Evolutionary conservation across 1,140 invertebrate species (phyloP), one percentile per base, ranked within the genome.

Genomic region (Drosophila subobscura): DNA sequence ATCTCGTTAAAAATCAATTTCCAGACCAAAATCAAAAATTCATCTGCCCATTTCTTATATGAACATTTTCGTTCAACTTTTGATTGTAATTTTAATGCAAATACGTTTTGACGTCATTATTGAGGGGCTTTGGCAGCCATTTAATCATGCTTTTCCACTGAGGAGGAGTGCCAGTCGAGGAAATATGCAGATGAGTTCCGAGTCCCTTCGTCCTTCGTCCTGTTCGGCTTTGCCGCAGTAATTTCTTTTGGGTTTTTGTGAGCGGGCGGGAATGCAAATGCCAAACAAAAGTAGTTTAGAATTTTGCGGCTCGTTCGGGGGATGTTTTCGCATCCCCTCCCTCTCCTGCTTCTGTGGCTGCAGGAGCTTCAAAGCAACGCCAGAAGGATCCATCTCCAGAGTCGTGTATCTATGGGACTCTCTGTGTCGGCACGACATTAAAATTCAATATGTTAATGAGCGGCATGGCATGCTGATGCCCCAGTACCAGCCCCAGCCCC

Each of bases 381-480:
- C 29, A 44, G 27, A 23, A 46, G 54, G 41, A 22, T 5, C 27
- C 8, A 59, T 51, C 41, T 27, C 49, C 25, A 12, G 33, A 37
- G 33, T 37, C 33, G 33, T 37, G 33, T 37, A 53, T 33, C 45
- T 27, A 41, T 27, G 25, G 53, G 23, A 67, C 40, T 61, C 53
- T 37, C 3, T 12, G 33, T 47, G 54, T 58, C 70, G 74, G 74
- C 71, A 75, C 79, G 79, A 75, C 79, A 83, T 83, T 83, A 76
- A 79, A 83, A 83, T 83, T 83, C 79, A 83, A 83, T 83, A 83
- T 83, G 79, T 83, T 83, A 83, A 83, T 83, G 79, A 84, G 79
- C 23, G 27, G 56, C 33, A 27, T 27, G 25, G 25, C 25, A 37
- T 37, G 33, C 33, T 37, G 8, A 3, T 33, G 8, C 29, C 29